These are phyloP conservation scores for Pholis gunnellus DNA, from an alignment of 2,113 vertebrate species.

Conservation along the genomic window DNA sequence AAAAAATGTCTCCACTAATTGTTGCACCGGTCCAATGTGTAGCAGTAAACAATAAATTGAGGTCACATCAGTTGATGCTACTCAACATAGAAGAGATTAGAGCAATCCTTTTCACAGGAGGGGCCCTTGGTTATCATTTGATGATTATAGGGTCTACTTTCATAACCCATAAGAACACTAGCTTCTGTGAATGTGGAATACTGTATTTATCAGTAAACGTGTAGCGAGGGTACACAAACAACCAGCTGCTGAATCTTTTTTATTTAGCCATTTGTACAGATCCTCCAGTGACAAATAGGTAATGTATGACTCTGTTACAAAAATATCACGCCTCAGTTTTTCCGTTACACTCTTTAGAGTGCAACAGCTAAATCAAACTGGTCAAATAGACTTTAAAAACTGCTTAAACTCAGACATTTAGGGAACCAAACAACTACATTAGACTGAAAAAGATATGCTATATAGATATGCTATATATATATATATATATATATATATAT, in stretches of 20 bases:
- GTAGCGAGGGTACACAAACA: background rate
- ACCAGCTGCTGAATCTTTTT: slow-evolving; percentile 23
- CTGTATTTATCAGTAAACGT: background rate
- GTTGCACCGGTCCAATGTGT: background rate
- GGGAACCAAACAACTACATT: slow-evolving; percentile 25
- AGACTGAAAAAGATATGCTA: slow-evolving; percentile 53
- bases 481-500: slow-evolving; percentile 25
- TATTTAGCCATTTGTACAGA: slow-evolving; percentile 58
- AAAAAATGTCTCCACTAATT: background rate
- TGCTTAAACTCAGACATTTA: slow-evolving; percentile 27
- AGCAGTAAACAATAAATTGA: background rate
- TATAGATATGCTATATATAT: slow-evolving; percentile 39
- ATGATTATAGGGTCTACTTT: background rate
- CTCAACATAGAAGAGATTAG: background rate
- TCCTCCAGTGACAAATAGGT: slow-evolving; percentile 39
- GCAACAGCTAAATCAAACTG: slow-evolving; percentile 9
- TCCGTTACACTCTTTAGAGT: slow-evolving; percentile 15
- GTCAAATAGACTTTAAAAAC: slow-evolving; percentile 28
- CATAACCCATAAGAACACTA: background rate
- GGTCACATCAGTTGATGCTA: background rate
- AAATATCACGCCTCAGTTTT: slow-evolving; percentile 54
- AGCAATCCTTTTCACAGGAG: background rate
- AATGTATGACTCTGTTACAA: slow-evolving; percentile 50
- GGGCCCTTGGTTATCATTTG: background rate
- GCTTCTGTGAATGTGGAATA: background rate